Percentiles rank a stretch among this genome's conserved stretches.
Conservation (phyloP, 2,888 invertebrate genomes). For the Strigamia maritima region DNA sequence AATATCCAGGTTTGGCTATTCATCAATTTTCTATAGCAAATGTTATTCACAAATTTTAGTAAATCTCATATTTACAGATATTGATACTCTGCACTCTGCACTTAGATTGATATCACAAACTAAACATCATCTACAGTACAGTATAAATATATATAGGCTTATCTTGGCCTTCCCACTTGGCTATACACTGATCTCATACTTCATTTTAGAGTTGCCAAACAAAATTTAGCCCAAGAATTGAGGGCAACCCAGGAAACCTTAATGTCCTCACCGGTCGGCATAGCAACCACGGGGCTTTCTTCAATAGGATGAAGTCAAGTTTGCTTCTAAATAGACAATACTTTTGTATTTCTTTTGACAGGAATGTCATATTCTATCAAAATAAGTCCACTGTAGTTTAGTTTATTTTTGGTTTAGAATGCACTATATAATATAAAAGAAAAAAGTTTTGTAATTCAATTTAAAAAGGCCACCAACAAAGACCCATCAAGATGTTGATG, state of each 20-base stretch:
- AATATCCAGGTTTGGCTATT: not conserved
- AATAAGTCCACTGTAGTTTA: not conserved
- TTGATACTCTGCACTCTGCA: not conserved
- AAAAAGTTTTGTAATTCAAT: not conserved
- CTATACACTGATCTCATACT: conserved; percentile 23
- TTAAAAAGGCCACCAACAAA: not conserved
- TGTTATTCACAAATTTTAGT: not conserved
- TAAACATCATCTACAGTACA: not conserved
- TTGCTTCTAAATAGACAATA: conserved; percentile 22
- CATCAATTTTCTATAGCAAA: not conserved
- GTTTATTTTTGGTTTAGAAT: not conserved
- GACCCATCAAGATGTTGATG: not conserved
- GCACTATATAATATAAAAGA: not conserved
- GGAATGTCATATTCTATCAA: not conserved
- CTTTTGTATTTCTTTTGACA: conserved; percentile 20
- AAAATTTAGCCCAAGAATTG: not conserved
- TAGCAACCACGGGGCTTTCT: conserved; percentile 1
- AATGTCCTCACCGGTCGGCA: conserved; percentile 22
- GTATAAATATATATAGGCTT: not conserved
- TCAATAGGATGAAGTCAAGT: conserved; percentile 19
- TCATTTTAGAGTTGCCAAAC: conserved; percentile 31
- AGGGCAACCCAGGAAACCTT: conserved; percentile 21
- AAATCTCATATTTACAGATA: not conserved
- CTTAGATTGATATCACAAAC: not conserved
- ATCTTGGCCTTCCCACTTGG: conserved; percentile 13